Conservation (phyloP, 2,888 invertebrate species). For the Athetis lepigone region DNA sequence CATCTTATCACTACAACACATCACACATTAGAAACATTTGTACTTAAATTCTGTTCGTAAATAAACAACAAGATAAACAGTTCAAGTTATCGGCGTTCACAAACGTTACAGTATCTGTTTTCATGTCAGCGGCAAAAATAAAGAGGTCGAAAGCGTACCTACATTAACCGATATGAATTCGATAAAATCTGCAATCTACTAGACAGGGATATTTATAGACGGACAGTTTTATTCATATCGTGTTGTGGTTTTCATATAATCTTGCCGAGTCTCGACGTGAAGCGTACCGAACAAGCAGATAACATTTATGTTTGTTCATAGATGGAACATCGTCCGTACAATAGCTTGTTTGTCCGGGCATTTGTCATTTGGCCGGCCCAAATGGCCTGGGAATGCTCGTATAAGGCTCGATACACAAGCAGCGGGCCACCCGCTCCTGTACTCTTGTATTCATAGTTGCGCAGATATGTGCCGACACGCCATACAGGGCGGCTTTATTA, state of each 20-base stretch:
- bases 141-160: slow-evolving; percentile 43
- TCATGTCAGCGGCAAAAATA: slow-evolving; percentile 38
- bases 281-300: slow-evolving; percentile 52
- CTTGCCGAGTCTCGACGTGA: slow-evolving; percentile 48
- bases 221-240: slow-evolving; percentile 49
- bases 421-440: slow-evolving; percentile 42
- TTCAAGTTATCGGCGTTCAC: slow-evolving; percentile 41
- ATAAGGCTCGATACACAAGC: slow-evolving; percentile 49
- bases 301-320: slow-evolving; percentile 70
- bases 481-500: slow-evolving; percentile 46
- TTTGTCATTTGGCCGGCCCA: slow-evolving; percentile 67
- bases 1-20: slow-evolving; percentile 1
- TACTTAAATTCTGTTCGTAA: background rate
- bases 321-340: slow-evolving; percentile 57
- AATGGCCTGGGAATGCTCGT: slow-evolving; percentile 54
- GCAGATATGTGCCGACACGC: slow-evolving; percentile 44
- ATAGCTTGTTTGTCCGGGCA: slow-evolving; percentile 72
- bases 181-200: slow-evolving; percentile 57
- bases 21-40: slow-evolving; percentile 23
- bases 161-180: slow-evolving; percentile 51
- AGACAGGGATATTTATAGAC: slow-evolving; percentile 47
- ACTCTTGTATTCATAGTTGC: slow-evolving; percentile 60
- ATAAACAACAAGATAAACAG: slow-evolving; percentile 17
- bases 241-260: slow-evolving; percentile 52
- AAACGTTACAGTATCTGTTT: slow-evolving; percentile 31